Evolutionary conservation across 2,113 vertebrate genomes (phyloP), one percentile per base, ranked within the genome.

Genomic region (Tetraodon nigroviridis): DNA sequence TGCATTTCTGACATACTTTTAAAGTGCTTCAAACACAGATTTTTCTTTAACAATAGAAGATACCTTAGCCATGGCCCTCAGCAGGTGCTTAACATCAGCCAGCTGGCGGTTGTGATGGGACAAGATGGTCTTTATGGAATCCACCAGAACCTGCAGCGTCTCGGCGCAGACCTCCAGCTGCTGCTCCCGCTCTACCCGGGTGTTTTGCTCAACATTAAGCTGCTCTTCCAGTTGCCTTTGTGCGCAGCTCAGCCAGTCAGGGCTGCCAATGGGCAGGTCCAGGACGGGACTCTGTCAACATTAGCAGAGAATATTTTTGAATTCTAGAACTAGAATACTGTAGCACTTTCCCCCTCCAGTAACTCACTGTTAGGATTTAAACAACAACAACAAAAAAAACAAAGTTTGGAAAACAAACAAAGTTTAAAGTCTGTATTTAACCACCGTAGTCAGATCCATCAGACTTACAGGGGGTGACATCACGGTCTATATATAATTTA

Each of bases 41-140:
- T 7, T 46, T n/a, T n/a, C n/a, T 46, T 27, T 27, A 27, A 27
- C 24, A 27, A 27, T 27, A 6, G 3, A 37, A 3, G 0, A 21
- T 88, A 99, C 96, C 96, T 99, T 99, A 29, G 97, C 95, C 96
- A 99, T 99, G 71, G 96, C 94, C 78, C 93, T 93, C 48, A 99
- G 89, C 14, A 99, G 92, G 87, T 98, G 94, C 65, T 99, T 99
- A 66, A 99, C 95, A 41, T 98, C 96, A 15, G 92, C 94, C 58
- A 99, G 92, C 10, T 94, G 94, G 14, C 94, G 92, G 83, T 98
- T 99, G 91, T 99, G 97, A 71, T 87, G 92, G 0, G 95, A 97
- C 41, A 99, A 92, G 64, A 92, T 93, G 37, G 91, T 94, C 87
- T 99, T 99, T 74, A 99, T 95, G 76, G 87, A 91, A 90, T 99